Conservation (phyloP, 2,888 invertebrate genomes). For the Orthosia gracilis region DNA sequence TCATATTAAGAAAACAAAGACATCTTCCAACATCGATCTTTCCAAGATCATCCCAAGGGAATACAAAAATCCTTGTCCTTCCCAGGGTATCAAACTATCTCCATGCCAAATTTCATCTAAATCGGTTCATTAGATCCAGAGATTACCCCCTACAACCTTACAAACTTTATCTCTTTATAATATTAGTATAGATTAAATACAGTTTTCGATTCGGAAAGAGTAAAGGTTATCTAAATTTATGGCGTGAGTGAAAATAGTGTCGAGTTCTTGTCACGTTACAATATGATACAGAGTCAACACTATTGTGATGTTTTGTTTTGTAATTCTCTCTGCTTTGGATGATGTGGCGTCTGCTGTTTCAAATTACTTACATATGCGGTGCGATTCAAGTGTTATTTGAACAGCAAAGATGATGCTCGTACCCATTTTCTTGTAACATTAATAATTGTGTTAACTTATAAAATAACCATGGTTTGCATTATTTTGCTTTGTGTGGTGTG, state of each 20-base stretch:
- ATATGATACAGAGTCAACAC: background rate
- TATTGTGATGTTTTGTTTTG: background rate
- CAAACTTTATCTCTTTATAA: too few species aligned
- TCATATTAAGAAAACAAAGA: conserved; percentile 6
- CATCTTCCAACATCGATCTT: too few species aligned
- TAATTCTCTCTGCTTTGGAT: background rate
- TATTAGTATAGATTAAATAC: background rate
- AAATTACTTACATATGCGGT: background rate
- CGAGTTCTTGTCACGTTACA: background rate
- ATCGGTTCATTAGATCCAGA: too few species aligned
- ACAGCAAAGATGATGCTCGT: background rate
- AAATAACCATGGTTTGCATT: background rate
- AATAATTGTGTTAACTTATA: background rate
- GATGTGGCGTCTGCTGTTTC: background rate
- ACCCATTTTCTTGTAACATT: background rate
- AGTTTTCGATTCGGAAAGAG: background rate
- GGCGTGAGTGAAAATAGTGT: background rate
- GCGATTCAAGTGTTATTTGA: background rate
- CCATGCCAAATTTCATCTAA: too few species aligned
- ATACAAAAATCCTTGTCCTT: too few species aligned
- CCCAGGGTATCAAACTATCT: too few species aligned
- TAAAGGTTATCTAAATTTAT: conserved; percentile 7
- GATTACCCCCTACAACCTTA: too few species aligned
- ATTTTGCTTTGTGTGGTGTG: background rate
- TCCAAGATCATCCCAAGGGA: background rate